A percentile compares a stretch with the other conserved stretches of the same genome.
Conservation (phyloP, 2,888 invertebrate genomes). For the Lamproptera curius region DNA sequence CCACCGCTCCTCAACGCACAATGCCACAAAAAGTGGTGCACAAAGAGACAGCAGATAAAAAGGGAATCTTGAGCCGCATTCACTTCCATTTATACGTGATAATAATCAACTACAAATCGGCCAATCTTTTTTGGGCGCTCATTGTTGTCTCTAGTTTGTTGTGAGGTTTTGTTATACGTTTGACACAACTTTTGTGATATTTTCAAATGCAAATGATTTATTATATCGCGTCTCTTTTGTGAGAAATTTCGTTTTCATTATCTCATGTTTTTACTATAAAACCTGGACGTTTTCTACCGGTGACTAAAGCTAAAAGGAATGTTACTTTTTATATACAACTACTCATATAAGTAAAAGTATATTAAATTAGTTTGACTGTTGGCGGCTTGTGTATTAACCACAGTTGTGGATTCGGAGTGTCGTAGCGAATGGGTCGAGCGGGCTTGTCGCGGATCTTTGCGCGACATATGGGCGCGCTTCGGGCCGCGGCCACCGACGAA, state of each 20-base stretch:
- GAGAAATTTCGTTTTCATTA: no score
- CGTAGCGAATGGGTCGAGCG: conserved; percentile 11
- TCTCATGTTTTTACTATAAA: no score
- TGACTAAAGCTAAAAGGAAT: no score
- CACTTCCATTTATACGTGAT: conserved; percentile 49
- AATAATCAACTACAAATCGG: conserved; percentile 63
- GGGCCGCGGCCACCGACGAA: conserved; percentile 47
- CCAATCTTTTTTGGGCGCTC: conserved; percentile 55
- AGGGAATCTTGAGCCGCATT: conserved; percentile 42
- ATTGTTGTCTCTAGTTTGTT: conserved; percentile 37
- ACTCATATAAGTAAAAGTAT: no score
- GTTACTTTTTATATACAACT: no score
- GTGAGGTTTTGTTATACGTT: conserved; percentile 54
- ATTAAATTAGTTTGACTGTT: no score
- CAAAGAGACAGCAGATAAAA: conserved; percentile 48
- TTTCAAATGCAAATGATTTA: conserved; percentile 56
- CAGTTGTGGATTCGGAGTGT: no score
- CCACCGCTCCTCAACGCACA: conserved; percentile 47
- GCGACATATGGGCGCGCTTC: conserved; percentile 64
- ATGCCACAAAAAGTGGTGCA: conserved; percentile 31
- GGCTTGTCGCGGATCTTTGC: conserved; percentile 11
- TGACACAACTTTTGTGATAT: conserved; percentile 48
- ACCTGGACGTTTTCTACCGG: no score
- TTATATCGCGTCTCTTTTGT: conserved; percentile 34
- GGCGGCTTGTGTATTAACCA: no score